Percentiles rank a stretch among this genome's conserved stretches.
Evolutionary conservation across 2,797 vertebrate genomes (phyloP).

Genomic region (Helicolenus hilgendorfi): DNA sequence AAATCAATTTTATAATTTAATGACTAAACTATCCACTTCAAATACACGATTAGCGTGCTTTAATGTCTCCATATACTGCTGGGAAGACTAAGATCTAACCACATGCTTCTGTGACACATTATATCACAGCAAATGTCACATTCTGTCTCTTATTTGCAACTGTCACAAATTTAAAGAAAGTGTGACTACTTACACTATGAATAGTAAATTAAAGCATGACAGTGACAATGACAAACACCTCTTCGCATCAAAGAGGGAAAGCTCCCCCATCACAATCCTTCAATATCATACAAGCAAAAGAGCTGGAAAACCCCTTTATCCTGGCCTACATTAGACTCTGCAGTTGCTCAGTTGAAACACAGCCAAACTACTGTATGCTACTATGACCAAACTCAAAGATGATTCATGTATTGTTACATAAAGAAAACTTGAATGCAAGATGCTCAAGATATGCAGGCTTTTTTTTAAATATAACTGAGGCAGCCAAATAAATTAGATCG

Average conservation of each 20-base stretch:
- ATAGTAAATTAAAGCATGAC: not conserved
- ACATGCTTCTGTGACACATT: not conserved
- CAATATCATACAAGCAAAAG: not conserved
- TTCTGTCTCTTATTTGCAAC: not conserved
- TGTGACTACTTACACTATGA: not conserved
- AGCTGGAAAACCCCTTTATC: not conserved
- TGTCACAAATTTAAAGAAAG: not conserved
- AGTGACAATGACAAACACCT: not conserved
- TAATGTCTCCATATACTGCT: not conserved
- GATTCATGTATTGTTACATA: not conserved
- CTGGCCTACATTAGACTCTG: not conserved
- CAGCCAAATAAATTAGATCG: not conserved
- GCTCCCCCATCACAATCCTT: not conserved
- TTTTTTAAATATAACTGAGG: slow-evolving; percentile 1
- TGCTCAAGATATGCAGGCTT: not conserved
- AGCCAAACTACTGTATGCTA: not conserved
- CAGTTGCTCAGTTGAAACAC: slow-evolving; percentile 19
- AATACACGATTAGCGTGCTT: not conserved
- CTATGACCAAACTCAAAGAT: not conserved
- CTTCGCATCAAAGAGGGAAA: not conserved
- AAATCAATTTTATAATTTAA: not conserved
- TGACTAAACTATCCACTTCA: not conserved
- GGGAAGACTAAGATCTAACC: not conserved
- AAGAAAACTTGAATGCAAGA: not conserved
- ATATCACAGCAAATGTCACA: slow-evolving; percentile 6